Percentiles rank a stretch among this genome's conserved stretches.
Conservation (phyloP, 30 jellyfish, hydroid and myxozoan species). For the Aurelia sp. region DNA sequence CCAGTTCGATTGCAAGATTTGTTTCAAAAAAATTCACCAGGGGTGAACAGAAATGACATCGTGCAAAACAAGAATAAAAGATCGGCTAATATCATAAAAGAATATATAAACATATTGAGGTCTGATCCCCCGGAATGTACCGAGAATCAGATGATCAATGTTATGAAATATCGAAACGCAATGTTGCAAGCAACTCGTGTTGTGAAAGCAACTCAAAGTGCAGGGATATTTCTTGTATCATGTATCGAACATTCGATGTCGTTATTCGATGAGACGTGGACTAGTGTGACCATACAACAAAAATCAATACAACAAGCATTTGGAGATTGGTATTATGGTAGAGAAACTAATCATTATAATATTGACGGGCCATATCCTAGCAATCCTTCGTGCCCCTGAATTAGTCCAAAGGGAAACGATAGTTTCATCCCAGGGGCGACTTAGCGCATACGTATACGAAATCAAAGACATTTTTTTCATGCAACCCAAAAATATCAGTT, state of each 20-base stretch:
- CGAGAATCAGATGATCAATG: slow-evolving; percentile 84
- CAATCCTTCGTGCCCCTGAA: slow-evolving; percentile 95
- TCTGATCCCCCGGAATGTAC: slow-evolving; percentile 99
- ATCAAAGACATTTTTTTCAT: too few relatives aligned
- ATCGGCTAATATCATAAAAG: slow-evolving; percentile 94
- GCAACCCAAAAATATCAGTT: too few relatives aligned
- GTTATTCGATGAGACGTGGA: slow-evolving; percentile 98
- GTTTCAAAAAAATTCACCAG: slow-evolving; percentile 1
- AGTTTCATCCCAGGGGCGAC: too few relatives aligned
- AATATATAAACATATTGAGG: slow-evolving; percentile 90
- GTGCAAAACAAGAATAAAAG: slow-evolving; percentile 77
- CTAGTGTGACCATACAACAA: slow-evolving; percentile 81
- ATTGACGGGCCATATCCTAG: slow-evolving; percentile 97
- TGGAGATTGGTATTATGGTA: slow-evolving; percentile 97
- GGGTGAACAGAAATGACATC: slow-evolving; percentile 24
- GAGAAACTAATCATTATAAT: slow-evolving; percentile 71
- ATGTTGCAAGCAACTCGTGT: slow-evolving; percentile 86
- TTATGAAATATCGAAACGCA: slow-evolving; percentile 92
- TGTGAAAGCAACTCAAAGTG: slow-evolving; percentile 70
- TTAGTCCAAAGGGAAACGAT: too few relatives aligned
- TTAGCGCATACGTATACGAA: too few relatives aligned
- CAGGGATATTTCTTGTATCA: slow-evolving; percentile 95
- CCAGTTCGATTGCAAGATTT: neutral
- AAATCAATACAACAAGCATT: slow-evolving; percentile 97
- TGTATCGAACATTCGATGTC: slow-evolving; percentile 98